These are phyloP conservation scores for Neotoma lepida DNA, from an alignment of 2,113 vertebrate genomes.

Conservation along the genomic window DNA sequence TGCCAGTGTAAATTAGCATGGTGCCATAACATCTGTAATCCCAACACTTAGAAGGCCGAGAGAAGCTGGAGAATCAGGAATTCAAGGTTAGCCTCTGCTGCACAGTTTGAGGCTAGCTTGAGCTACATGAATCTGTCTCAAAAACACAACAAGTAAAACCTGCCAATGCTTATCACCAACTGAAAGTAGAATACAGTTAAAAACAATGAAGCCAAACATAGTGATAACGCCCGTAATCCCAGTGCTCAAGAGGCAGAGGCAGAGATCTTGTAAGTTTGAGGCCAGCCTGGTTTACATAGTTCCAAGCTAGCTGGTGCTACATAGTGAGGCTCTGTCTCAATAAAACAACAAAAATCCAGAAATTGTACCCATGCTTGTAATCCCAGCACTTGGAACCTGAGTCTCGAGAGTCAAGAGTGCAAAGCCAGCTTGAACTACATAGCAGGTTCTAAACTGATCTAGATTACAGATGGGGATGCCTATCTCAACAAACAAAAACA, in stretches of 20 bases:
- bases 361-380: background rate
- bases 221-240: background rate
- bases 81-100: background rate
- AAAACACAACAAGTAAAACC: background rate
- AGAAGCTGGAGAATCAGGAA: background rate
- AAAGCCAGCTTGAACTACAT: background rate
- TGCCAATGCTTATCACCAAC: background rate
- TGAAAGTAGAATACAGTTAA: conserved; percentile 23
- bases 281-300: background rate
- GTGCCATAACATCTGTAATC: background rate
- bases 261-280: background rate
- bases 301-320: background rate
- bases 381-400: background rate
- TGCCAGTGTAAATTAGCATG: background rate
- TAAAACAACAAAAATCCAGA: background rate
- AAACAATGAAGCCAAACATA: background rate
- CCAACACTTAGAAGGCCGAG: background rate
- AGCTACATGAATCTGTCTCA: background rate
- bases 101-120: too few species aligned
- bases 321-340: background rate
- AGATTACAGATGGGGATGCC: background rate
- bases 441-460: background rate
- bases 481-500: background rate
- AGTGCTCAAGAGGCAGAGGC: background rate
- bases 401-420: background rate